Base-by-base conservation (phyloP, 53 echinoderm and acorn worm genomes). In the Paelopatides confundens region DNA sequence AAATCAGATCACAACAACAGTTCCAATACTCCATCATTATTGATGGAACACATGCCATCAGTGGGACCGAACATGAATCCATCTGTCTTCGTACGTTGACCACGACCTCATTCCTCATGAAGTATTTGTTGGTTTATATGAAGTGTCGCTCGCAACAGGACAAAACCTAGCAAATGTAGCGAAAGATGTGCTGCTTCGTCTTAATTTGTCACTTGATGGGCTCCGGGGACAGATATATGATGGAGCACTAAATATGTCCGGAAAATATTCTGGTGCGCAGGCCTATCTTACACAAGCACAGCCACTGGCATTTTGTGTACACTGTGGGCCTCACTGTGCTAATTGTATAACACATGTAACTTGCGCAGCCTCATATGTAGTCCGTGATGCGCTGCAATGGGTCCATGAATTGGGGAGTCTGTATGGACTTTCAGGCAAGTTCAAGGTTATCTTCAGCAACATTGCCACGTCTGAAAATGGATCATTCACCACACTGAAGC, bases 351-450 rank as follows among this genome's bases (percentile, higher is more conserved):
- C 27, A 8, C 70, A 69, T 23, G 26, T 23, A 0, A 5, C 18
- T 7, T 23, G 17, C 27, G 35, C 63, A 8, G 70, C 70, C 17
- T 77, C 46, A 43, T 46, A 43, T 11, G 46, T 77, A 12, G 43
- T 77, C 7, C 85, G 86, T 9, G 86, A 86, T 31, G 67, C 86
- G 35, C 11, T 86, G 1, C 86, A 86, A 29, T 86, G 86, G 70
- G 86, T 86, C 6, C 86, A 86, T 69, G 86, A 69, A 28, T 32
- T 86, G 69, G 86, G 69, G 6, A 68, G 69, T 36, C 32, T 86
- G 24, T 86, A 34, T 48, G 35, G 66, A 68, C 15, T 68, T 12
- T 69, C 86, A 9, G 86, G 86, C n/a, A 86, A 86, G 69, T 86
- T 11, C 40, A 86, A 86, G 69, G 86, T 86, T n/a, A n/a, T n/a